These are phyloP conservation scores for Drosophila pallidifrons DNA, from an alignment of 1,140 invertebrate species.

Conservation along the genomic window DNA sequence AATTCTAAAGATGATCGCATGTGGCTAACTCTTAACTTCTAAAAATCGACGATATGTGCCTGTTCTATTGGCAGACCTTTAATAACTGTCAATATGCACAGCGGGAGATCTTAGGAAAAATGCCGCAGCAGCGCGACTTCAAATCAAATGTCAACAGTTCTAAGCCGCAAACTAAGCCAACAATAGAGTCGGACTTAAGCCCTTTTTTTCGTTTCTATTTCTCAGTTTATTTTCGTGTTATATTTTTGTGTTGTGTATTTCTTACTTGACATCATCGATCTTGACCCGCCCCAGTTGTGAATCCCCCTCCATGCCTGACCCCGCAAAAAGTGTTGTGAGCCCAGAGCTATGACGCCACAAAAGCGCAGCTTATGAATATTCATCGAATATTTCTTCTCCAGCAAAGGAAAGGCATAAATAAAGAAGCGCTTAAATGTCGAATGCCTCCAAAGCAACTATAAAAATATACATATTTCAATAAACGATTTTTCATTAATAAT, in stretches of 20 bases:
- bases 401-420: conserved; percentile 76
- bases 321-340: conserved; percentile 19
- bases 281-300: conserved; percentile 75
- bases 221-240: not conserved
- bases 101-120: conserved; percentile 50
- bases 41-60: conserved; percentile 2
- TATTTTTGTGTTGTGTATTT: conserved; percentile 10
- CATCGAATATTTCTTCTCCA: conserved; percentile 44
- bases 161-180: conserved; percentile 49
- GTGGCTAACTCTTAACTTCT: conserved; percentile 28
- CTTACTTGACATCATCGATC: conserved; percentile 76
- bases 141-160: conserved; percentile 78
- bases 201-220: conserved; percentile 38
- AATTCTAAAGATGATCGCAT: conserved; percentile 46
- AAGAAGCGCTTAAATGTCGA: conserved; percentile 74
- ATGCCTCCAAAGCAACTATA: conserved; percentile 73
- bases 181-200: conserved; percentile 38
- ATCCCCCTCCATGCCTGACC: not conserved
- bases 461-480: conserved; percentile 77
- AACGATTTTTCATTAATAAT: conserved; percentile 78
- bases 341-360: conserved; percentile 69
- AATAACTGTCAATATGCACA: conserved; percentile 69
- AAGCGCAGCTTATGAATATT: conserved; percentile 76
- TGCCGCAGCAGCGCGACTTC: conserved; percentile 42
- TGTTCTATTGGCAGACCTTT: conserved; percentile 29